Conservation (phyloP, 30 jellyfish, hydroid and myxozoan genomes). For the Aurelia sp. region DNA sequence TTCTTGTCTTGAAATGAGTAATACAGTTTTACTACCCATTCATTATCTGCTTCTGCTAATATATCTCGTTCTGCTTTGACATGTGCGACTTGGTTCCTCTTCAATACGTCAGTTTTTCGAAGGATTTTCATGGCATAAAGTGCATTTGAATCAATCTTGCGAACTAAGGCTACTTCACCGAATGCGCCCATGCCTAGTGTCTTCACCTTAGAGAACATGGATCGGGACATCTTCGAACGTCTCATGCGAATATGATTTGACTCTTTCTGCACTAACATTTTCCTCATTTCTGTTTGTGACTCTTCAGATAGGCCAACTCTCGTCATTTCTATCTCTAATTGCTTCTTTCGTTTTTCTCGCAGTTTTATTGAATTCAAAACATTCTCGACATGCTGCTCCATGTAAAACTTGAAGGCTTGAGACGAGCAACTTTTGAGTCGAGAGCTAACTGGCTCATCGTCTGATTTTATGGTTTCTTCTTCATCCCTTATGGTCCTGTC, state of each 20-base stretch:
- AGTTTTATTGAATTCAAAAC: conserved; percentile 77
- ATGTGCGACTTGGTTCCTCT: conserved; percentile 98
- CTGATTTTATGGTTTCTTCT: conserved; percentile 26
- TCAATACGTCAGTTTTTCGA: conserved; percentile 90
- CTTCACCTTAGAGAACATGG: conserved; percentile 87
- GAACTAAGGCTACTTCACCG: conserved; percentile 96
- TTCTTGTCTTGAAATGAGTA: conserved; percentile 92
- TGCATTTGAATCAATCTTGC: conserved; percentile 93
- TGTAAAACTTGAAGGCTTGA: conserved; percentile 94
- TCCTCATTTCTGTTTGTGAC: conserved; percentile 97
- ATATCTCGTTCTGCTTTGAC: conserved; percentile 99
- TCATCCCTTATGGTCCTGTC: conserved; percentile 47
- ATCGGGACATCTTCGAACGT: conserved; percentile 94
- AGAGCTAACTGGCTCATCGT: conserved; percentile 49
- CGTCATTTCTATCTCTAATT: conserved; percentile 94
- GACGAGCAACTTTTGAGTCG: conserved; percentile 92
- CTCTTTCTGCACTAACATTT: conserved; percentile 91
- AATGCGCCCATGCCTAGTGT: conserved; percentile 98
- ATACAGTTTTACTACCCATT: conserved; percentile 97
- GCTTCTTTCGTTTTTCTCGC: conserved; percentile 80
- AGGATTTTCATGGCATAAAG: conserved; percentile 96
- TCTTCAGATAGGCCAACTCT: conserved; percentile 94
- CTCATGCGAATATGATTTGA: conserved; percentile 93
- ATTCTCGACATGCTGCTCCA: conserved; percentile 99
- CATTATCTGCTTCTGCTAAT: conserved; percentile 98